phyloP scores from a whole-genome alignment of 1,140 invertebrate species.

The Ceratosolen fusciceps region DNA sequence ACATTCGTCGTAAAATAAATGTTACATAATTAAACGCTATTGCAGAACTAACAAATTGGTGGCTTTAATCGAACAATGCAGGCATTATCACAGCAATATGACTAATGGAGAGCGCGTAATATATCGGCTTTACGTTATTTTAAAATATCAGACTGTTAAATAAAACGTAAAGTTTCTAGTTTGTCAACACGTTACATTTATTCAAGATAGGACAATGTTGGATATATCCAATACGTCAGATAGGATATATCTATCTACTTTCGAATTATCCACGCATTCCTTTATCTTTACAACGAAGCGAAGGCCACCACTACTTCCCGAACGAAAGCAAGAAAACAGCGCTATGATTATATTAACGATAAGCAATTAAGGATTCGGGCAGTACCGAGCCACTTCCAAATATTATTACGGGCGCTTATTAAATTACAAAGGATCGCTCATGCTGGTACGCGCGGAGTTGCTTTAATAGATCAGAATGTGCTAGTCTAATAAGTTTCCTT shows the following conservation, averaged over 20 bases:
- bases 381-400: no score
- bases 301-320: neutral
- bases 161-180: neutral
- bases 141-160: conserved; percentile 5
- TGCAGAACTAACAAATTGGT: conserved; percentile 4
- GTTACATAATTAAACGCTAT: neutral
- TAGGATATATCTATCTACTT: conserved; percentile 3
- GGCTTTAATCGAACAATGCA: neutral
- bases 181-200: conserved; percentile 16
- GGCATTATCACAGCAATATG: neutral
- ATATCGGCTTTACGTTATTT: conserved; percentile 9
- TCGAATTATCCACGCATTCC: neutral
- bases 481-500: no score
- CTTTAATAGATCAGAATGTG: no score
- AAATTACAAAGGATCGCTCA: no score
- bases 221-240: neutral
- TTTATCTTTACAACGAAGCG: neutral
- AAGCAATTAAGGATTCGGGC: neutral
- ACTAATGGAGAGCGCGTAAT: conserved; percentile 8
- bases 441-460: no score
- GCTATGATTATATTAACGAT: neutral
- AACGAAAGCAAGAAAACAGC: no score
- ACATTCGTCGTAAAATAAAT: neutral
- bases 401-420: no score
- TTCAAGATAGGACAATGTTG: neutral